Conservation (phyloP, 2,113 vertebrate species). For the Dicerorhinus sumatrensis region DNA sequence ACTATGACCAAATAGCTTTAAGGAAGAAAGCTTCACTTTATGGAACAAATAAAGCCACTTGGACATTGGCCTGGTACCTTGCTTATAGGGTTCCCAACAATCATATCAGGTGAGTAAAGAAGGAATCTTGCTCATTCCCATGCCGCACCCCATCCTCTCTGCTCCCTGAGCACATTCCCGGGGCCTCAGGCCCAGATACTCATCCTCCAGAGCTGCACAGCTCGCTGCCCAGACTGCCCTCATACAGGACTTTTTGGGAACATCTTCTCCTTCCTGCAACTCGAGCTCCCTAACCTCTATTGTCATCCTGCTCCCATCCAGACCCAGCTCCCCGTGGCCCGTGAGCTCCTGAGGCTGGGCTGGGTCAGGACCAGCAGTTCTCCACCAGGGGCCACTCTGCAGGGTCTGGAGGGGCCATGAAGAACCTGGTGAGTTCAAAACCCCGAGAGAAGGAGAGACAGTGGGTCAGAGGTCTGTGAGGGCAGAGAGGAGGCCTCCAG, state of each 20-base stretch:
- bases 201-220: not conserved
- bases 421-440: too few species aligned
- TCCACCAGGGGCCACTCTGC: not conserved
- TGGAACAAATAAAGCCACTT: too few species aligned
- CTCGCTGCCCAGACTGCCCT: not conserved
- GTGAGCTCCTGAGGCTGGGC: not conserved
- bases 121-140: not conserved
- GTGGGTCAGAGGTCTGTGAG: too few species aligned
- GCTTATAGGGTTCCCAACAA: too few species aligned
- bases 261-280: not conserved
- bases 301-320: not conserved
- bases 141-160: not conserved
- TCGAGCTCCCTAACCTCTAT: too few species aligned
- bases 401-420: rapidly evolving
- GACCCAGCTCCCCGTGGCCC: not conserved
- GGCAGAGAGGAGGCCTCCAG: too few species aligned
- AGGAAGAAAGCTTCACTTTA: too few species aligned
- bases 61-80: too few species aligned
- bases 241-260: not conserved
- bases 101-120: too few species aligned
- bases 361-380: not conserved
- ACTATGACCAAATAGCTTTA: too few species aligned
- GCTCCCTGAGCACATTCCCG: not conserved
- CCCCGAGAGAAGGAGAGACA: too few species aligned
- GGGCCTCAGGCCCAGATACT: not conserved